phyloP scores from a whole-genome alignment of 2,113 vertebrate species.

The Centropus unirufus region DNA sequence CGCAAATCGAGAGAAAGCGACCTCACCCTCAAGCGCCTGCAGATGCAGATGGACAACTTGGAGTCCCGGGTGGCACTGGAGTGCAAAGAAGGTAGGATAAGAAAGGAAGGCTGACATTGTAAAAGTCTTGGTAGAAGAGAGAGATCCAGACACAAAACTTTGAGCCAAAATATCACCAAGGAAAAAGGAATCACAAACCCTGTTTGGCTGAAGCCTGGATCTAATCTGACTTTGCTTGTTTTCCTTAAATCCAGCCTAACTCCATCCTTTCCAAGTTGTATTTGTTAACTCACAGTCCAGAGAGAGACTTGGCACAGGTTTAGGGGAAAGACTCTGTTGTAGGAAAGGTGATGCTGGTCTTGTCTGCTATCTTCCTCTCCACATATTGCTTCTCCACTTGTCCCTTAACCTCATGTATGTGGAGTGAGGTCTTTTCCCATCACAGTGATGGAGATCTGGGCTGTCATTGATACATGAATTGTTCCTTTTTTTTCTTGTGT shows the following conservation, averaged over 20 bases:
- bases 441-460: neutral
- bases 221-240: neutral
- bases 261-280: neutral
- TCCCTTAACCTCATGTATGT: accelerated
- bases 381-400: neutral
- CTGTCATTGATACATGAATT: neutral
- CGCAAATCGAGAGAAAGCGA: constrained; percentile 97
- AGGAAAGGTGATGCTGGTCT: neutral
- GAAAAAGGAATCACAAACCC: neutral
- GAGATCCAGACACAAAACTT: neutral
- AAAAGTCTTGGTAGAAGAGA: neutral
- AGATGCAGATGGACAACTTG: constrained; percentile 99
- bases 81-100: constrained; percentile 92
- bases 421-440: neutral
- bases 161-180: neutral
- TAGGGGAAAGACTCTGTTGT: neutral
- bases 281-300: neutral
- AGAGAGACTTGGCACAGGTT: accelerated
- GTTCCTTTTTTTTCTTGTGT: neutral
- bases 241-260: neutral
- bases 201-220: neutral
- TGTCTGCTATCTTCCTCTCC: neutral
- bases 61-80: constrained; percentile 98
- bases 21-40: constrained; percentile 94
- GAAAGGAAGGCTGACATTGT: neutral